Percentiles rank a stretch among this genome's conserved stretches.
phyloP scores from a whole-genome alignment of 2,797 vertebrate species.

The Manis crassicaudata region DNA sequence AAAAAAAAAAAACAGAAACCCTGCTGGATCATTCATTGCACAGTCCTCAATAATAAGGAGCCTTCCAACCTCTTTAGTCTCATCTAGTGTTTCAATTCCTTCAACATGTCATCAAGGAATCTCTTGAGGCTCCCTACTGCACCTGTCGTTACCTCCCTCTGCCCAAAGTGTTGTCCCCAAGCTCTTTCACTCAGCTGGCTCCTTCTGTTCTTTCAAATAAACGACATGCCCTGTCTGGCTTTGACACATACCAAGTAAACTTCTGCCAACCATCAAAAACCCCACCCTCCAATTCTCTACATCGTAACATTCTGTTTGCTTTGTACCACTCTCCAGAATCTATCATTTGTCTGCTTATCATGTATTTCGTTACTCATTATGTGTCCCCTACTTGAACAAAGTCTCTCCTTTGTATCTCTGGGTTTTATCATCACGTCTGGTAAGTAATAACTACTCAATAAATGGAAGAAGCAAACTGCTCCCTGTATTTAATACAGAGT shows the following conservation, averaged over 20 bases:
- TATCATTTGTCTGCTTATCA: not conserved
- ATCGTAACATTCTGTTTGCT: not conserved
- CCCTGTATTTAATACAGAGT: not conserved
- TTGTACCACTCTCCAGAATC: not conserved
- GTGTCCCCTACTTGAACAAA: not conserved
- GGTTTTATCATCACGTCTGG: not conserved
- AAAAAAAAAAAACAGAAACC: not conserved
- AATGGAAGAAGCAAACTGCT: not conserved
- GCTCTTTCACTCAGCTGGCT: not conserved
- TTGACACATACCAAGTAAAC: not conserved
- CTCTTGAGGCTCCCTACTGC: not conserved
- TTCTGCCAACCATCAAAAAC: not conserved
- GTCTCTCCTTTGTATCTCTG: not conserved
- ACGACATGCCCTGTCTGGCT: not conserved
- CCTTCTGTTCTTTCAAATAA: not conserved
- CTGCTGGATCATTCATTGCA: not conserved
- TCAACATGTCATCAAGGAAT: not conserved
- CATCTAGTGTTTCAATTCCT: not conserved
- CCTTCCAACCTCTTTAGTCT: not conserved
- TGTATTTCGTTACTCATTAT: not conserved
- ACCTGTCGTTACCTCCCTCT: not conserved
- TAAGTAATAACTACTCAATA: not conserved
- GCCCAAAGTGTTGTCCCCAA: not conserved
- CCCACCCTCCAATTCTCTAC: not conserved
- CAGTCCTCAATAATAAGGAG: not conserved